Evolutionary conservation across 2,888 invertebrate species (phyloP), one percentile per base, ranked within the genome.

Genomic region (Drosophila crucigera): DNA sequence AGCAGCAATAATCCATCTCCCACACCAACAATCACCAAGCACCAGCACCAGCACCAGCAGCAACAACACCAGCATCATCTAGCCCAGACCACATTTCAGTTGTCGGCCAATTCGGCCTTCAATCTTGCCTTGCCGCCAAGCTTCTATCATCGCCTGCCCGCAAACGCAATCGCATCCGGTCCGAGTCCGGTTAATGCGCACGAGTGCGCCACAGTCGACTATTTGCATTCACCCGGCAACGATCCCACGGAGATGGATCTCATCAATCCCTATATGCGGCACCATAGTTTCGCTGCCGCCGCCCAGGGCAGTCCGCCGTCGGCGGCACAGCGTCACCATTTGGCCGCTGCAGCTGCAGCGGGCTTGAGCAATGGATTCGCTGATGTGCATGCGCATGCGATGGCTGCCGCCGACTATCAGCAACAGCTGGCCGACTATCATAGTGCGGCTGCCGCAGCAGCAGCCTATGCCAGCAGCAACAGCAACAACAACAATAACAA

Each of bases 211-310:
- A 5, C 78, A 19, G 59, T 71, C 53, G 81, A 82, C 52, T 83
- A 76, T 67, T 64, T 68, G 4, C 80, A 82, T 64, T 62, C 80
- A 31, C 53, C 71, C 37, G 37, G n/a, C 70, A 75, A 52, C 64
- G 78, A 84, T 54, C 67, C 75, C 37, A 64, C 75, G 39, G 90
- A 90, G 37, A 92, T 92, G 92, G 92, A 92, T 82, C 78, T 92
- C 47, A 91, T 92, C 59, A 92, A 92, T 84, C 92, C 92, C n/a
- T 92, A 92, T 74, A 92, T 92, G 91, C 83, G 92, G n/a, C 92
- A 92, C 77, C 91, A 91, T 65, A 88, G 91, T 62, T 92, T 91
- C 68, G 80, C 86, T 25, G 84, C 91, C 11, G 88, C 91, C 35
- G 82, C 90, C 66, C 84, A 85, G 69, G 83, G 90, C 61, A 84